A percentile compares a stretch with the other conserved stretches of the same genome.
phyloP scores from a whole-genome alignment of 2,888 invertebrate genomes.

The Pilophorus perplexus region DNA sequence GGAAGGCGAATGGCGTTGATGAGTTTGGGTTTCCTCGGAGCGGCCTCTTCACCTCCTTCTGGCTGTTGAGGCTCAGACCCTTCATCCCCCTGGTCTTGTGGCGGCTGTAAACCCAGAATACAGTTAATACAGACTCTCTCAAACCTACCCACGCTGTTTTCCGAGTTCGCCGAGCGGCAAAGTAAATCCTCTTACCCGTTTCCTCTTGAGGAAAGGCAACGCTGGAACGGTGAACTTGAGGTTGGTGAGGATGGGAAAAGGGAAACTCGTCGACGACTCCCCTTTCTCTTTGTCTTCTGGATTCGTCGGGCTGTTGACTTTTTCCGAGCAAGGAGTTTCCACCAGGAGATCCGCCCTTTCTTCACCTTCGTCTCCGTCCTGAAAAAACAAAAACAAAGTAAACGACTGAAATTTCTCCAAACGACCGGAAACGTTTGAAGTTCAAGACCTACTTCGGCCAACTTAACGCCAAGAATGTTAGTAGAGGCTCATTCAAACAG shows the following conservation, averaged over 20 bases:
- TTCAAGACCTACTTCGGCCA: no score
- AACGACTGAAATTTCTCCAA: neutral
- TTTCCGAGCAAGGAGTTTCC: constrained; percentile 47
- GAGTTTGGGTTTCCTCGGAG: constrained; percentile 47
- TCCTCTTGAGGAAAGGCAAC: constrained; percentile 57
- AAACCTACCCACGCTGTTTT: no score
- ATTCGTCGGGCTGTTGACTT: constrained; percentile 50
- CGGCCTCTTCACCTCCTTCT: neutral
- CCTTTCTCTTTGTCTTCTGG: constrained; percentile 53
- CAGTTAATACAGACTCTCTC: neutral
- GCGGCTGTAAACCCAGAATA: neutral
- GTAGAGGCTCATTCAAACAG: no score
- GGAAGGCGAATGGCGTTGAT: constrained; percentile 63
- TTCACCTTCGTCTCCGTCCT: constrained; percentile 49
- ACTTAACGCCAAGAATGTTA: no score
- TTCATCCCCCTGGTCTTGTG: constrained; percentile 8
- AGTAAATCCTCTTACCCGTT: constrained; percentile 51
- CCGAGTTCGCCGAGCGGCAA: no score
- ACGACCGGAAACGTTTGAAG: no score
- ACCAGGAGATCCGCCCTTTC: constrained; percentile 49
- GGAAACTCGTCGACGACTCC: neutral
- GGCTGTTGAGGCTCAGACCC: constrained; percentile 3
- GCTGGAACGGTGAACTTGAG: constrained; percentile 56
- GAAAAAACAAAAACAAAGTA: constrained; percentile 9
- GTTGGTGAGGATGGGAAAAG: constrained; percentile 44